These are phyloP conservation scores for Drosophila limbata DNA, from an alignment of 2,888 invertebrate genomes.

Conservation along the genomic window DNA sequence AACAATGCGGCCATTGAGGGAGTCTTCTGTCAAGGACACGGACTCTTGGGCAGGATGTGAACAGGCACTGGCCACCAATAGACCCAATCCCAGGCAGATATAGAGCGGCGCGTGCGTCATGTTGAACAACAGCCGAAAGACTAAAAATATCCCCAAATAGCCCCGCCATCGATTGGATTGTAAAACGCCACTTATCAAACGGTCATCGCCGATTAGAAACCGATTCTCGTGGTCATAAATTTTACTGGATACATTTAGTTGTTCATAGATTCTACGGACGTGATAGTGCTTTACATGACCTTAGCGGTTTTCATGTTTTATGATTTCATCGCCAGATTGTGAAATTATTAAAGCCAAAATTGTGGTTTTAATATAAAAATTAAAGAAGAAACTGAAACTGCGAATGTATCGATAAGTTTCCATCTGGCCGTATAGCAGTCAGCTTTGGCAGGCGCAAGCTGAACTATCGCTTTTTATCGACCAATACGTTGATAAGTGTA, in stretches of 20 bases:
- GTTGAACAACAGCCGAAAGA: slow-evolving; percentile 27
- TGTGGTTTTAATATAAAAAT: too few relatives aligned
- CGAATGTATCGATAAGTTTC: too few relatives aligned
- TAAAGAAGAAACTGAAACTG: too few relatives aligned
- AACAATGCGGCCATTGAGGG: slow-evolving; percentile 73
- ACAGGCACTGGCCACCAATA: neutral
- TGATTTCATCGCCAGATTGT: slow-evolving; percentile 7
- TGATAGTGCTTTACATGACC: slow-evolving; percentile 37
- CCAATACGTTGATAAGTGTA: too few relatives aligned
- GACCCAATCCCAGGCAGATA: slow-evolving; percentile 30
- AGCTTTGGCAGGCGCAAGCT: too few relatives aligned
- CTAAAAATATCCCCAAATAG: slow-evolving; percentile 35
- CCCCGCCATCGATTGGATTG: slow-evolving; percentile 13
- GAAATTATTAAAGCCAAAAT: slow-evolving; percentile 16
- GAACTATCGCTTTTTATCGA: too few relatives aligned
- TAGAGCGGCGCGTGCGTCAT: slow-evolving; percentile 48
- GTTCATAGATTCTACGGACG: slow-evolving; percentile 8
- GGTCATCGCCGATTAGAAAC: slow-evolving; percentile 43
- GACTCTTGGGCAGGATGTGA: slow-evolving; percentile 51
- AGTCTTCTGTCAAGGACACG: neutral
- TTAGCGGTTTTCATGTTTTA: neutral
- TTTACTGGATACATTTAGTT: slow-evolving; percentile 43
- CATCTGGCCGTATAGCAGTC: too few relatives aligned
- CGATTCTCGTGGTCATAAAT: slow-evolving; percentile 21
- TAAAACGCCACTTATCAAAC: slow-evolving; percentile 42